Conservation (phyloP, 1,140 invertebrate species). For the Pentalonia nigronervosa region DNA sequence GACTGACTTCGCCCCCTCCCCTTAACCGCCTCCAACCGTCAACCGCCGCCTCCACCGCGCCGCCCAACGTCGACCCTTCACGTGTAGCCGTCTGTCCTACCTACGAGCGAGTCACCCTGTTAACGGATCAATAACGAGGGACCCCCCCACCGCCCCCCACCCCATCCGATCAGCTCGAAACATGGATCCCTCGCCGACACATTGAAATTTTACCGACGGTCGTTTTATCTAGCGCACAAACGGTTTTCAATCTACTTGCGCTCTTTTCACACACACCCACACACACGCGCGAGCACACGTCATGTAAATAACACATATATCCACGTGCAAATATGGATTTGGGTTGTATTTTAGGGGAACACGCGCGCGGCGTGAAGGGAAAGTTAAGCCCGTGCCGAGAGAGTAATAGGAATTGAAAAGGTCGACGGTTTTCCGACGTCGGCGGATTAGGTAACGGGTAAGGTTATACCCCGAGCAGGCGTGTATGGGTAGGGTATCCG, state of each 20-base stretch:
- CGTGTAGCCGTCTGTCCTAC: neutral
- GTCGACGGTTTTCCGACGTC: conserved; percentile 18
- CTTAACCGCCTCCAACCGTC: neutral
- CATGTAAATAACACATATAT: neutral
- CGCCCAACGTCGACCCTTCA: neutral
- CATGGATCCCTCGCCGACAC: neutral
- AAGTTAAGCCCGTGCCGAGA: neutral
- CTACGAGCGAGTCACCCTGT: neutral
- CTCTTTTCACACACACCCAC: neutral
- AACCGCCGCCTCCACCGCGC: neutral
- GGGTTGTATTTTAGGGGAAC: too few species aligned
- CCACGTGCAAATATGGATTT: neutral
- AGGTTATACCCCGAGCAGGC: neutral
- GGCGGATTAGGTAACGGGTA: neutral
- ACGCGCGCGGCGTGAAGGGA: neutral
- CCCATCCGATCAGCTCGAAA: neutral
- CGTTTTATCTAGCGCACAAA: conserved; percentile 12
- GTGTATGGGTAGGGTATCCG: neutral
- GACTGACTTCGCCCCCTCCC: neutral
- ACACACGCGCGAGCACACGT: neutral
- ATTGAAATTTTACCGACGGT: conserved; percentile 31
- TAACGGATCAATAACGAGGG: conserved; percentile 47
- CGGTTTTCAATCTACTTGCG: neutral
- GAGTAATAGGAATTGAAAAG: neutral
- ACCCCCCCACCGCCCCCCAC: neutral